phyloP scores from a whole-genome alignment of 2,113 vertebrate species.

The Symphodus melops region DNA sequence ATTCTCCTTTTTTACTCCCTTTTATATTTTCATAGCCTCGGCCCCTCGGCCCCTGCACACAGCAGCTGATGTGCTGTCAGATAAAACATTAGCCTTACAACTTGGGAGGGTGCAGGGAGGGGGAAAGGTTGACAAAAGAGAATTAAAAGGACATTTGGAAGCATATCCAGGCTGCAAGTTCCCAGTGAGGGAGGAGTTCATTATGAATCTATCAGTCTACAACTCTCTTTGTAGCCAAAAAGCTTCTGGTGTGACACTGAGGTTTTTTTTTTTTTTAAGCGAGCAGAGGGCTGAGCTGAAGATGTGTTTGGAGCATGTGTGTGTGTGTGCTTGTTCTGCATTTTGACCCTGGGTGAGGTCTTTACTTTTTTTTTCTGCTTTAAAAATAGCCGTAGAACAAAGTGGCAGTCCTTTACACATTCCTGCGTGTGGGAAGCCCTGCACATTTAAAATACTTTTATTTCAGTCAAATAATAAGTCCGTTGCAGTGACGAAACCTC shows the following conservation, averaged over 20 bases:
- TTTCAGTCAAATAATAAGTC: no score
- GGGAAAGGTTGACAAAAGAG: conserved; percentile 37
- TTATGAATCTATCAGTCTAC: conserved; percentile 46
- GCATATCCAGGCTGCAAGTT: conserved; percentile 6
- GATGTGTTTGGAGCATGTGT: conserved; percentile 18
- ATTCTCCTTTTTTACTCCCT: not conserved
- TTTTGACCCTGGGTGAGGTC: not conserved
- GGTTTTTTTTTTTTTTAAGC: not conserved
- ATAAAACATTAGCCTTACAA: conserved; percentile 60
- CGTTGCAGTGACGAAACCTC: no score
- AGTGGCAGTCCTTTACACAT: no score
- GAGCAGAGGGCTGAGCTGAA: conserved; percentile 4
- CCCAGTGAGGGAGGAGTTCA: conserved; percentile 16
- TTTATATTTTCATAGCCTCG: conserved; percentile 39
- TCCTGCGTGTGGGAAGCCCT: no score
- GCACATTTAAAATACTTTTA: no score
- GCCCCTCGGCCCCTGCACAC: conserved; percentile 31
- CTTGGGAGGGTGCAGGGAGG: conserved; percentile 31
- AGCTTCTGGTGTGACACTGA: conserved; percentile 26
- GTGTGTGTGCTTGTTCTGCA: conserved; percentile 20
- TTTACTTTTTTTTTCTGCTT: not conserved
- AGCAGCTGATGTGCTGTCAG: conserved; percentile 59
- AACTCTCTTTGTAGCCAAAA: conserved; percentile 31
- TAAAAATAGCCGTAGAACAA: no score
- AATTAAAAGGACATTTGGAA: conserved; percentile 58